Evolutionary conservation across 2,888 invertebrate species (phyloP), one percentile per base, ranked within the genome.

Genomic region (Cheilosia soror): DNA sequence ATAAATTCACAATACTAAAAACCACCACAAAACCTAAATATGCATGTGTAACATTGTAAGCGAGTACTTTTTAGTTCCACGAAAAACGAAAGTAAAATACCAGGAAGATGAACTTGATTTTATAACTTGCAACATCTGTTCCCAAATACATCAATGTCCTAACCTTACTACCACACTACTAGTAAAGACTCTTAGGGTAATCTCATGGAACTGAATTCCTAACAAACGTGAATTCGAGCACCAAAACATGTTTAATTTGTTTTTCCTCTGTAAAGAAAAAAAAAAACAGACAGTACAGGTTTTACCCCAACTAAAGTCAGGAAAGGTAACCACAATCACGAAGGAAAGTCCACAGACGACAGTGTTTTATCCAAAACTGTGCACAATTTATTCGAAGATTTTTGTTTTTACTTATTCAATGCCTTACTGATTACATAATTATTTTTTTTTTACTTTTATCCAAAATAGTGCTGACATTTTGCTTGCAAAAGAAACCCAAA

Each of bases 321-420:
- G 29, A 66, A 29, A 40, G 53, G 51, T 53, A 66, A 66, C 51
- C 53, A 27, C 11, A 33, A 27, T 20, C 11, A 40, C 44, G 57
- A 57, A 33, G 44, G 57, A 69, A 42, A 33, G 25, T 2, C 7
- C 29, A 42, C 65, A 20, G 31, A 37, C 44, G 47, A 47, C 20
- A 7, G 1, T 47, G 15, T 15, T 15, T 44, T 44, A 44, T 20
- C 40, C 42, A 29, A 62, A 58, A 57, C 60, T 77, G 73, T 78
- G 83, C 83, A 78, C 73, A 83, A 73, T 83, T 83, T 73, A 69
- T 57, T 33, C 25, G 66, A 57, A 78, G 73, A 55, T 33, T 51
- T 11, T 51, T 49, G 63, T 77, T 31, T 25, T 27, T n/a, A 60
- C 53, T 15, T 63, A 31, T n/a, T 13, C 9, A 33, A 13, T 29